phyloP scores from a whole-genome alignment of 2,113 vertebrate genomes.

The Python bivittatus region DNA sequence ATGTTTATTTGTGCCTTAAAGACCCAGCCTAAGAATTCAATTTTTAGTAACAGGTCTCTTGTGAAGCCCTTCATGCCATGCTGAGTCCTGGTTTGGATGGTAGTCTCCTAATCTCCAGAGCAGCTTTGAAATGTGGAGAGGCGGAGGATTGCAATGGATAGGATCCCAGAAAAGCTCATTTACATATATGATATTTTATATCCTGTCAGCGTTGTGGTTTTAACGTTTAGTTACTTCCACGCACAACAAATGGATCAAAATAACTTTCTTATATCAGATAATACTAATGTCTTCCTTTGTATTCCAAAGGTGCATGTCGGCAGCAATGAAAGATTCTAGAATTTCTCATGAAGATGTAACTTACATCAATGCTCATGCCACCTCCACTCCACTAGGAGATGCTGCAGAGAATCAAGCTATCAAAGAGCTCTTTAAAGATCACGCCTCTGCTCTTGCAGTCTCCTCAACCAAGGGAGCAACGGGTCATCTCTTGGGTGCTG shows the following conservation, averaged over 20 bases:
- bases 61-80: neutral
- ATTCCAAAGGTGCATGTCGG: slow-evolving; percentile 87
- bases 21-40: neutral
- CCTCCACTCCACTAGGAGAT: slow-evolving; percentile 92
- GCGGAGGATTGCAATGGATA: neutral
- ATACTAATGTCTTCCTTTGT: neutral
- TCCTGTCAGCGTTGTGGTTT: neutral
- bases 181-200: neutral
- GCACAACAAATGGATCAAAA: neutral
- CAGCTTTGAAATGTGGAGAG: neutral
- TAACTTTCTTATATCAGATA: neutral
- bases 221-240: neutral
- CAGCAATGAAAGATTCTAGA: slow-evolving; percentile 85
- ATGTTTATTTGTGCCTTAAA: neutral
- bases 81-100: neutral
- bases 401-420: slow-evolving; percentile 93
- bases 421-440: slow-evolving; percentile 85
- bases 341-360: slow-evolving; percentile 81
- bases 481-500: slow-evolving; percentile 91
- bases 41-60: neutral
- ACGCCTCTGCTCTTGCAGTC: slow-evolving; percentile 74
- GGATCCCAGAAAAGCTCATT: neutral
- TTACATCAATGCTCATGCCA: slow-evolving; percentile 94
- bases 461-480: slow-evolving; percentile 98
- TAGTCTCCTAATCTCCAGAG: neutral